Base-by-base conservation (phyloP, 2,888 invertebrate species). In the Drosophila incognita region DNA sequence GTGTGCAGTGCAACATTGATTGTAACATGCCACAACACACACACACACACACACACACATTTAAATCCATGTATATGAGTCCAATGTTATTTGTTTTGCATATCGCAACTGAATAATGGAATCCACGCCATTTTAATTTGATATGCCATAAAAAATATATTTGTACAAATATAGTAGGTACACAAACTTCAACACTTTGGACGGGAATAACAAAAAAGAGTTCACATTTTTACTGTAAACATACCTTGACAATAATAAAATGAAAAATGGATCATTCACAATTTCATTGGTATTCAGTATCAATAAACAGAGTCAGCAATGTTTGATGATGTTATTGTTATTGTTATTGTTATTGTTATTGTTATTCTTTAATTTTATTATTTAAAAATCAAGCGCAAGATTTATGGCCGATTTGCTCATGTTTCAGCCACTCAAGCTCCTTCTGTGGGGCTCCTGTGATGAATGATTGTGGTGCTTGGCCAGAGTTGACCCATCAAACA, bases 201-300 rank as follows among this genome's bases (percentile, higher is more conserved):
- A 21, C 5, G 5, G 40, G 4, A 21, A 11, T 21, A 40, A 21
- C 11, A 40, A 11, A 21, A 0, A 4, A 21, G 18, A 29, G n/a
- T 40, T 46, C 15, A 21, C 11, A 29, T 59, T 42, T 40, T 58
- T 24, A 42, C 15, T 24, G 31, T 10, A 42, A 48, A 48, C 11
- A 36, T 36, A 48, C 48, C 63, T 69, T 61, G 42, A 54, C 1
- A 33, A 33, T 33, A 33, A 33, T 33, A 33, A 33, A 31, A 10
- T 31, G 31, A 10, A 31, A 31, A 31, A 31, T 2, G 8, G 2
- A 31, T 10, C 2, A 52, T 38, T 53, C 52, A 57, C 69, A 73
- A 68, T 81, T 71, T 65, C 66, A 81, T 85, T 81, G 71, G 31
- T 79, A 73, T 87, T 84, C 81, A 69, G 66, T 74, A 67, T 64